phyloP scores from a whole-genome alignment of 1,140 invertebrate species.

The Drosophila pallidifrons region DNA sequence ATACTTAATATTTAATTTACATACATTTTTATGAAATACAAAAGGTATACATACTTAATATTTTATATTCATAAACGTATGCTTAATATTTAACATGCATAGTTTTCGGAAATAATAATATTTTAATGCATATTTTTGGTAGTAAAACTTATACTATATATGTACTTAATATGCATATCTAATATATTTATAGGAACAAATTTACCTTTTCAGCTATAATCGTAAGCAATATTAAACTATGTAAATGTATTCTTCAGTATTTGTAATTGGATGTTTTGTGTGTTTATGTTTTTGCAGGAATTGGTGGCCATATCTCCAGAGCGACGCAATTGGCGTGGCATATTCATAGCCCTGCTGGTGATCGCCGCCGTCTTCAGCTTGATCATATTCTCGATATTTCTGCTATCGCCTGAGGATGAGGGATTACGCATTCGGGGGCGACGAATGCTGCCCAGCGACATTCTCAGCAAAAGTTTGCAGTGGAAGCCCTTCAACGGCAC shows the following conservation, averaged over 20 bases:
- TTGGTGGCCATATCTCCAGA: conserved; percentile 92
- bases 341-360: conserved; percentile 94
- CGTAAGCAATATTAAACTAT: too few relatives aligned
- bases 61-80: too few relatives aligned
- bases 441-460: conserved; percentile 89
- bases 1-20: too few relatives aligned
- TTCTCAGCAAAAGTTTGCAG: conserved; percentile 88
- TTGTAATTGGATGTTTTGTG: background rate
- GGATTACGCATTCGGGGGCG: conserved; percentile 88
- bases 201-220: too few relatives aligned
- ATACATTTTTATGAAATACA: too few relatives aligned
- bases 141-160: too few relatives aligned
- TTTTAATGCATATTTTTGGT: too few relatives aligned
- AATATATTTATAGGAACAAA: too few relatives aligned
- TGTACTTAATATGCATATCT: too few relatives aligned
- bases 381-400: conserved; percentile 94
- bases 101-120: too few relatives aligned
- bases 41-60: too few relatives aligned
- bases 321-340: conserved; percentile 95
- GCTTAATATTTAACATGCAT: too few relatives aligned
- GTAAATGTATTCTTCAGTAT: background rate
- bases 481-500: conserved; percentile 90
- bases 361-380: conserved; percentile 94
- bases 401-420: conserved; percentile 91
- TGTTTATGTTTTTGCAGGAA: conserved; percentile 86